Evolutionary conservation across 2,797 vertebrate species (phyloP).

Genomic region (Pygocentrus nattereri): DNA sequence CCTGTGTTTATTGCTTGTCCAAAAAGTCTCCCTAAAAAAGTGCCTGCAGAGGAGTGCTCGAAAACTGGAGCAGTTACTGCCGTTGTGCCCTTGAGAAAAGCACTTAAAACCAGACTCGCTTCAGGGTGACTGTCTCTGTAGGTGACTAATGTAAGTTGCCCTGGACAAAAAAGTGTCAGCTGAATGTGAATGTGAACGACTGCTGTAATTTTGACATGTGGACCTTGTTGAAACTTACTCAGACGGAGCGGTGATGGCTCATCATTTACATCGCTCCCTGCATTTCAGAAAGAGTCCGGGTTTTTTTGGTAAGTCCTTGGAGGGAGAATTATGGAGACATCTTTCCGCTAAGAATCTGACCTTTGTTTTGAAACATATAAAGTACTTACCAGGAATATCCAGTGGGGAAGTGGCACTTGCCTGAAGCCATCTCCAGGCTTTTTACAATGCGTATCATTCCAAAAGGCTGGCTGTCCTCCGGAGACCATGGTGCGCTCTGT

Average conservation of each 20-base stretch:
- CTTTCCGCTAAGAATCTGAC: constrained; percentile 63
- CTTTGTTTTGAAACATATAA: constrained; percentile 76
- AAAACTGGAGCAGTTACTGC: background rate
- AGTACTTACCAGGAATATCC: constrained; percentile 72
- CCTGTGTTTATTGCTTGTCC: too few relatives aligned
- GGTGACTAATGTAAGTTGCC: background rate
- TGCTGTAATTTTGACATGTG: background rate
- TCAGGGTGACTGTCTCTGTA: constrained; percentile 4
- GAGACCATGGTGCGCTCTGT: constrained; percentile 68
- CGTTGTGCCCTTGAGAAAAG: background rate
- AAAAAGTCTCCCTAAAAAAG: background rate
- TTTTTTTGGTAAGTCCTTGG: constrained; percentile 58
- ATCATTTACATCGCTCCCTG: constrained; percentile 4
- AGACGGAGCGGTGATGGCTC: background rate
- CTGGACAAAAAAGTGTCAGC: background rate
- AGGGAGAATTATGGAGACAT: constrained; percentile 64
- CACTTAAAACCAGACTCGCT: background rate
- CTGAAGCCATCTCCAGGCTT: constrained; percentile 75
- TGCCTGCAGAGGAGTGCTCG: background rate
- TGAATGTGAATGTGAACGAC: background rate
- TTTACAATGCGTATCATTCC: constrained; percentile 74
- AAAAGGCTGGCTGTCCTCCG: constrained; percentile 71
- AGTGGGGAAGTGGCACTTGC: constrained; percentile 80
- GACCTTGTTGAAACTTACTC: background rate
- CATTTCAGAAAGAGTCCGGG: background rate